Evolutionary conservation across 2,888 invertebrate genomes (phyloP).

Genomic region (Latrodectus hesperus): DNA sequence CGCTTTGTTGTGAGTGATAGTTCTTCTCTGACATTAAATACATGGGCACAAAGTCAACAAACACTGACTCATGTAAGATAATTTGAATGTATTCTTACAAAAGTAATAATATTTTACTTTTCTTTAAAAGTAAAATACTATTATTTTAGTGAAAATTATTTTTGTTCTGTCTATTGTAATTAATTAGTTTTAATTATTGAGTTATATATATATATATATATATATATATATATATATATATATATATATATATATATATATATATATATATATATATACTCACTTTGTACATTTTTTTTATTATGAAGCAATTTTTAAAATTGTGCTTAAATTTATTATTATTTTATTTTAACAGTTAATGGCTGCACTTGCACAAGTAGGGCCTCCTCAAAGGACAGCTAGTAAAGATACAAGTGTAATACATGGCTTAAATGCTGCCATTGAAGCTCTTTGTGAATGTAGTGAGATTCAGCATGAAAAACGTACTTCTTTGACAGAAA

Average conservation of each 20-base stretch:
- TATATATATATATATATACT: too few species aligned
- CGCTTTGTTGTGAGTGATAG: constrained; percentile 91
- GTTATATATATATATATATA: too few species aligned
- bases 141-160: constrained; percentile 73
- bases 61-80: constrained; percentile 85
- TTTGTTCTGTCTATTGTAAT: too few species aligned
- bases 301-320: too few species aligned
- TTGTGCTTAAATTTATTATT: not conserved
- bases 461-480: constrained; percentile 84
- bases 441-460: constrained; percentile 88
- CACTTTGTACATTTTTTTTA: too few species aligned
- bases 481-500: constrained; percentile 77
- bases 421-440: constrained; percentile 88
- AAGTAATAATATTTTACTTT: not conserved
- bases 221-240: too few species aligned
- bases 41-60: constrained; percentile 88
- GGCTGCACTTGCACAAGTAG: constrained; percentile 87
- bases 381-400: constrained; percentile 78
- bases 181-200: too few species aligned
- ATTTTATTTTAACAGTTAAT: constrained; percentile 79
- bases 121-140: constrained; percentile 69
- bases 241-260: too few species aligned
- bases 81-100: not conserved
- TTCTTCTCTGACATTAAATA: constrained; percentile 88
- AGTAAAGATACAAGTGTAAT: constrained; percentile 78